Evolutionary conservation across 2,797 vertebrate species (phyloP).

Genomic region (Zonotrichia albicollis): DNA sequence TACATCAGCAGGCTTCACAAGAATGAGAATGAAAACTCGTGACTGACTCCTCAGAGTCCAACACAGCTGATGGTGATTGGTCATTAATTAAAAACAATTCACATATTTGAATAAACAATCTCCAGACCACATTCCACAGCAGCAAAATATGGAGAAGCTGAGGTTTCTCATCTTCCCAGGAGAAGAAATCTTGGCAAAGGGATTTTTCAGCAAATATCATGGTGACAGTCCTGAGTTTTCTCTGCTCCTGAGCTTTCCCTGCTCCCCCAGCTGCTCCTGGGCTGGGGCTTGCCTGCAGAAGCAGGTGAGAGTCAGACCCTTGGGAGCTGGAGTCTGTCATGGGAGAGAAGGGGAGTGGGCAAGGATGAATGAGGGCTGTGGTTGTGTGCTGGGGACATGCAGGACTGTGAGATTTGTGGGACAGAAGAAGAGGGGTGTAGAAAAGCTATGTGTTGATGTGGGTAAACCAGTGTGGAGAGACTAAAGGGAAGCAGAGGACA

Average conservation of each 20-base stretch:
- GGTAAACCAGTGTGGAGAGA: neutral
- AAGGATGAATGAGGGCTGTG: neutral
- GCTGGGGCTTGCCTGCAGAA: neutral
- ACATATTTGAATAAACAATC: too few species aligned
- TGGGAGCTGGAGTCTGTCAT: neutral
- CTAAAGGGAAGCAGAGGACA: neutral
- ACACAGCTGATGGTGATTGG: too few species aligned
- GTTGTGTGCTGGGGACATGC: rapidly evolving
- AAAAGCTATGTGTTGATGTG: neutral
- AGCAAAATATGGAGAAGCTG: too few species aligned
- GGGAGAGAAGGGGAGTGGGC: neutral
- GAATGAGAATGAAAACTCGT: too few species aligned
- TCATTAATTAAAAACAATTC: too few species aligned
- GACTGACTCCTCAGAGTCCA: too few species aligned
- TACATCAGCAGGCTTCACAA: too few species aligned
- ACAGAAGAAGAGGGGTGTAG: neutral
- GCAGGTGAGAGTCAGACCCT: neutral
- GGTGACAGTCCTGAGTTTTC: neutral
- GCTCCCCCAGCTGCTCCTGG: neutral
- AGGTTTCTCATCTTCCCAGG: too few species aligned
- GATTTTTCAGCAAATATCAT: too few species aligned
- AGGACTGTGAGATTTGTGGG: neutral
- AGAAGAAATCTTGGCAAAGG: too few species aligned
- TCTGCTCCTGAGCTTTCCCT: neutral
- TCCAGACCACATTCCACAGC: too few species aligned